phyloP scores from a whole-genome alignment of 2,888 invertebrate genomes.

The Allygus modestus region DNA sequence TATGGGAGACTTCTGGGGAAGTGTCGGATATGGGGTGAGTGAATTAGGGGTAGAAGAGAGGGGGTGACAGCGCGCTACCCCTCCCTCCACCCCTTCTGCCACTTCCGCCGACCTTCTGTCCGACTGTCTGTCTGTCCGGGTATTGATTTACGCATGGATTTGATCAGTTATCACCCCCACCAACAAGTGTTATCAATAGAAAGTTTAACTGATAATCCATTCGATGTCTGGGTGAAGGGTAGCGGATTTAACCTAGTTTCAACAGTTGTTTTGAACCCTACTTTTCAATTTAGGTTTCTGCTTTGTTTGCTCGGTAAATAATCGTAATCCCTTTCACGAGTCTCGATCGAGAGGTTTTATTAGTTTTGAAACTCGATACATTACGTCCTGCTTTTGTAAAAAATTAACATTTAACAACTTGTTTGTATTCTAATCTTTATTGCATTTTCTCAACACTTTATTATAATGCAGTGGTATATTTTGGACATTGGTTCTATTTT shows the following conservation, averaged over 20 bases:
- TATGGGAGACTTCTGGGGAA: constrained; percentile 59
- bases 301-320: constrained; percentile 14
- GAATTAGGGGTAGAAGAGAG: constrained; percentile 53
- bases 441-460: no score
- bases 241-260: constrained; percentile 19
- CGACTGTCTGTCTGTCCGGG: constrained; percentile 32
- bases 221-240: background rate
- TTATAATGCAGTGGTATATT: no score
- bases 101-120: constrained; percentile 40
- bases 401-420: no score
- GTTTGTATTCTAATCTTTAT: no score
- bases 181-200: constrained; percentile 52
- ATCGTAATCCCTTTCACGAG: background rate
- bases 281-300: constrained; percentile 20
- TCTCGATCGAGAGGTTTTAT: background rate
- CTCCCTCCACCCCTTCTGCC: constrained; percentile 21
- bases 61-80: constrained; percentile 27
- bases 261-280: constrained; percentile 24
- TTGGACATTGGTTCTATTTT: no score
- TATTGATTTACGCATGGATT: constrained; percentile 53
- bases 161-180: constrained; percentile 37
- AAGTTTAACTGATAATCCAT: constrained; percentile 23
- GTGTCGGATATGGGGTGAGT: constrained; percentile 60
- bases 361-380: constrained; percentile 20
- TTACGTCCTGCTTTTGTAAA: background rate